Evolutionary conservation across 2,888 invertebrate species (phyloP).

Genomic region (Eupithecia pulchellata): DNA sequence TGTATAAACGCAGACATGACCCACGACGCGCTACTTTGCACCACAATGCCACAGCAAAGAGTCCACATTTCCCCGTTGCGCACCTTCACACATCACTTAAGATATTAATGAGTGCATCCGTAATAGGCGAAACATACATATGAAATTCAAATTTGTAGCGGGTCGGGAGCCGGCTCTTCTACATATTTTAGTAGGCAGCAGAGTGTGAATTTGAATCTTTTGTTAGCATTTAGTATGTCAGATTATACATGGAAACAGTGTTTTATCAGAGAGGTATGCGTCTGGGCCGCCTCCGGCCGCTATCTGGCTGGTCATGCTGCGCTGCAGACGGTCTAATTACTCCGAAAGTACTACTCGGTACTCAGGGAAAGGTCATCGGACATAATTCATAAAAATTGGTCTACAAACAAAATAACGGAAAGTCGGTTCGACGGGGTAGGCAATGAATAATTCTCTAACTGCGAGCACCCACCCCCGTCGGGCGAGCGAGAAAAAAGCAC

Average conservation of each 20-base stretch:
- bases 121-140: slow-evolving; percentile 85
- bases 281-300: background rate
- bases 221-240: slow-evolving; percentile 80
- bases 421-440: slow-evolving; percentile 83
- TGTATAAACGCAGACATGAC: slow-evolving; percentile 66
- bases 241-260: slow-evolving; percentile 70
- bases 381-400: slow-evolving; percentile 75
- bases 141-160: slow-evolving; percentile 85
- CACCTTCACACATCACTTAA: slow-evolving; percentile 80
- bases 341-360: slow-evolving; percentile 79
- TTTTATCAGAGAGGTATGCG: slow-evolving; percentile 53
- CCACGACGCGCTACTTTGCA: slow-evolving; percentile 44
- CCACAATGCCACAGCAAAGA: slow-evolving; percentile 51
- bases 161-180: slow-evolving; percentile 80
- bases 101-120: slow-evolving; percentile 85
- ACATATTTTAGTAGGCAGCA: slow-evolving; percentile 84
- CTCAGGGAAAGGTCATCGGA: slow-evolving; percentile 81
- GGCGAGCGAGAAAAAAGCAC: slow-evolving; percentile 80
- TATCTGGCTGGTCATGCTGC: background rate
- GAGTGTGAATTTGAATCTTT: slow-evolving; percentile 85
- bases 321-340: slow-evolving; percentile 70
- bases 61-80: slow-evolving; percentile 61
- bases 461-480: slow-evolving; percentile 76
- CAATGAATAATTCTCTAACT: slow-evolving; percentile 85
- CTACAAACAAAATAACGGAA: slow-evolving; percentile 84